Conservation (phyloP, 2,797 vertebrate genomes). For the Esox masquinongy region DNA sequence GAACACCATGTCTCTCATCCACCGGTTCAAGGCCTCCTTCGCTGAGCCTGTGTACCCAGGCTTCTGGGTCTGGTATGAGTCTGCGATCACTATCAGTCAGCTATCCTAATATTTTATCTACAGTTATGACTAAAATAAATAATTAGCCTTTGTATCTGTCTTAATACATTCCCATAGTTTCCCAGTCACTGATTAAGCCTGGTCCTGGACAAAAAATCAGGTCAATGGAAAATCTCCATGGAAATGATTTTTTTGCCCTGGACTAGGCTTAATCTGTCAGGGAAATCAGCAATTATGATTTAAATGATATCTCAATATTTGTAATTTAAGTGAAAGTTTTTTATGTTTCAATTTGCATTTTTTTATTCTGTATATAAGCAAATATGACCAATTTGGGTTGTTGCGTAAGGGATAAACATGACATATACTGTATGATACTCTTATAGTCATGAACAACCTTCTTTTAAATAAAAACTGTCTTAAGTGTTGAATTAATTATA, state of each 20-base stretch:
- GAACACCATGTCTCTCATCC: slow-evolving; percentile 80
- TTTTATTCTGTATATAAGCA: slow-evolving; percentile 1
- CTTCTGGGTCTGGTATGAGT: slow-evolving; percentile 84
- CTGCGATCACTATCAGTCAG: slow-evolving; percentile 72
- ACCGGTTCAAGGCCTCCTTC: slow-evolving; percentile 78
- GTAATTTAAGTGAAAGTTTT: not conserved
- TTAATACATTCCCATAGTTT: not conserved
- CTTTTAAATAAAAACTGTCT: not conserved
- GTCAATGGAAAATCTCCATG: no score
- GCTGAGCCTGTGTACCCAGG: slow-evolving; percentile 78
- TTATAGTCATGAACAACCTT: not conserved
- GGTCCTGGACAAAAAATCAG: no score
- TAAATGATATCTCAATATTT: not conserved
- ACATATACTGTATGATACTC: not conserved
- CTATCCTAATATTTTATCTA: slow-evolving; percentile 39
- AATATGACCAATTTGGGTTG: not conserved
- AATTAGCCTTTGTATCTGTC: not conserved
- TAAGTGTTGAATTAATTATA: not conserved
- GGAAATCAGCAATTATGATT: not conserved
- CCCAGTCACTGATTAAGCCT: no score
- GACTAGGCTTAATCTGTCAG: not conserved
- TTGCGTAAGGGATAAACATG: not conserved
- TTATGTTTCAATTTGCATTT: not conserved
- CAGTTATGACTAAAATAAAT: slow-evolving; percentile 26
- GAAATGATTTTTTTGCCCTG: no score